A percentile compares a stretch with the other conserved stretches of the same genome.
phyloP scores from a whole-genome alignment of 2,797 vertebrate genomes.

The Adelosebastes latens region DNA sequence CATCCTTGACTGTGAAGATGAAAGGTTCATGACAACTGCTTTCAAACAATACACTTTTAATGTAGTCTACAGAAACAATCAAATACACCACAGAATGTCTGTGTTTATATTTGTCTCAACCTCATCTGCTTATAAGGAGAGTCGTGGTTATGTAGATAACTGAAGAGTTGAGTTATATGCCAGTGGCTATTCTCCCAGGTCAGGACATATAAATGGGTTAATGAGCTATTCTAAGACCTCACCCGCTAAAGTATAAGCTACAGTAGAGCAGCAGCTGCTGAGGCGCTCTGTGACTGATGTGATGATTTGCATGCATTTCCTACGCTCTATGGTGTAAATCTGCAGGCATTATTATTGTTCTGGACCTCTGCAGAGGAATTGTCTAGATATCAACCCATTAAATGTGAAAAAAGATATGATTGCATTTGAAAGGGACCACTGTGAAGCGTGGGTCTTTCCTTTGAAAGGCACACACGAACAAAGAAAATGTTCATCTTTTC shows the following conservation, averaged over 20 bases:
- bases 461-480: neutral
- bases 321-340: conserved; percentile 14
- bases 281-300: conserved; percentile 34
- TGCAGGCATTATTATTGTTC: neutral
- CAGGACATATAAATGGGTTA: conserved; percentile 78
- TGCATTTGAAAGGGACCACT: neutral
- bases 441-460: neutral
- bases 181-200: conserved; percentile 64
- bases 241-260: conserved; percentile 71
- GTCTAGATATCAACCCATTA: neutral
- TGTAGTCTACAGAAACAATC: neutral
- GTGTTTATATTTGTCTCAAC: conserved; percentile 39
- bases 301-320: conserved; percentile 64
- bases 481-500: neutral
- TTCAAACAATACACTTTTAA: neutral
- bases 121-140: conserved; percentile 56
- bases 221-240: conserved; percentile 79
- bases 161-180: conserved; percentile 55
- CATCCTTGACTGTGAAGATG: neutral
- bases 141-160: conserved; percentile 33
- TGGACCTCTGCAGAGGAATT: neutral
- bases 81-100: neutral
- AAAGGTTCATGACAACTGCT: neutral
- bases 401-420: neutral
- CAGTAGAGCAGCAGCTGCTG: conserved; percentile 74